phyloP scores from a whole-genome alignment of 2,113 vertebrate species.

The Peromyscus maniculatus region DNA sequence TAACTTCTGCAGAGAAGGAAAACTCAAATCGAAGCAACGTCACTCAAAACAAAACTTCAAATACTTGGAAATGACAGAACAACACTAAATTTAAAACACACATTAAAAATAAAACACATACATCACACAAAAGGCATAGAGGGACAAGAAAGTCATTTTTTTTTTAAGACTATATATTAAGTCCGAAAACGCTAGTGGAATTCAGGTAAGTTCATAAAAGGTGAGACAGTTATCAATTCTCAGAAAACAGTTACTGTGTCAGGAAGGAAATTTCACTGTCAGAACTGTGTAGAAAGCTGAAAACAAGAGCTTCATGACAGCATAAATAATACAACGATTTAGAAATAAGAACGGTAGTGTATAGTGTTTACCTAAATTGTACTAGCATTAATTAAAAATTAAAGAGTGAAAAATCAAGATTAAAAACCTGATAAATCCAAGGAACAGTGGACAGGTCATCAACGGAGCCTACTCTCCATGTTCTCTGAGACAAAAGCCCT shows the following conservation, averaged over 20 bases:
- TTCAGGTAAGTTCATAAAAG: not conserved
- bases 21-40: not conserved
- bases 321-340: not conserved
- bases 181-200: not conserved
- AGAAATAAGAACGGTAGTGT: not conserved
- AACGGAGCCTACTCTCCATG: not conserved
- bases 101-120: not conserved
- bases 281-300: not conserved
- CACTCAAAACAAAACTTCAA: not conserved
- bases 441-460: not conserved
- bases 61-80: not conserved
- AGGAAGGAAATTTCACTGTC: not conserved
- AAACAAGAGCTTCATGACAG: not conserved
- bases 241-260: not conserved
- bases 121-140: not conserved
- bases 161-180: not conserved
- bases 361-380: not conserved
- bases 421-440: not conserved
- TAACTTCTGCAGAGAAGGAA: not conserved
- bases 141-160: not conserved
- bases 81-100: not conserved
- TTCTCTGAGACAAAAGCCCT: not conserved
- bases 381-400: not conserved
- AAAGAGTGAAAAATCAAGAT: not conserved
- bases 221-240: not conserved